phyloP scores from a whole-genome alignment of 2,113 vertebrate species.

The Caloenas nicobarica region DNA sequence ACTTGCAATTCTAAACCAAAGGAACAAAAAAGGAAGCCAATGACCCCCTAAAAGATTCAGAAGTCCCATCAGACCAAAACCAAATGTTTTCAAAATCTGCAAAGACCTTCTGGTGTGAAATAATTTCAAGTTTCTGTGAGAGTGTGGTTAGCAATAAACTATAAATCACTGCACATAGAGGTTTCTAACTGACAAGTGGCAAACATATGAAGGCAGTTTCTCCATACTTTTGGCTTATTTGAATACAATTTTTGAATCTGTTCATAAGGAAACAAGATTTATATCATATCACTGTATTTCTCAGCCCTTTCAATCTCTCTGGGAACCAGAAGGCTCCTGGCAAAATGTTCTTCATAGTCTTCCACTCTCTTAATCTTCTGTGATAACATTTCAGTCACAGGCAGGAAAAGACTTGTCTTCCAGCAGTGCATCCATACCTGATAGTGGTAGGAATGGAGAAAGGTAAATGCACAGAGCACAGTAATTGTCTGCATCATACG shows the following conservation, averaged over 20 bases:
- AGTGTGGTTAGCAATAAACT: background rate
- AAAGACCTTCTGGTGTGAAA: constrained; percentile 32
- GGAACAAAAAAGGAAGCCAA: background rate
- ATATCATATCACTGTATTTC: background rate
- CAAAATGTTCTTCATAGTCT: background rate
- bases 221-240: constrained; percentile 12
- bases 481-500: background rate
- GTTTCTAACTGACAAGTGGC: background rate
- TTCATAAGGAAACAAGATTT: constrained; percentile 9
- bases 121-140: constrained; percentile 14
- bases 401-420: background rate
- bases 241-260: background rate
- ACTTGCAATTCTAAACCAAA: background rate
- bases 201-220: constrained; percentile 29
- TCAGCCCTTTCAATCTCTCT: background rate
- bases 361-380: background rate
- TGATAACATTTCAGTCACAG: background rate
- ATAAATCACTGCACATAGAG: constrained; percentile 24
- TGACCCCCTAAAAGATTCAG: background rate
- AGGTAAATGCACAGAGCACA: background rate
- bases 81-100: constrained; percentile 38
- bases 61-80: constrained; percentile 6
- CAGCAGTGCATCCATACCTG: background rate
- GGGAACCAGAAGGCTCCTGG: background rate
- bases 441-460: background rate